Base-by-base conservation (phyloP, 2,888 invertebrate genomes). In the Isotomurus palustris region DNA sequence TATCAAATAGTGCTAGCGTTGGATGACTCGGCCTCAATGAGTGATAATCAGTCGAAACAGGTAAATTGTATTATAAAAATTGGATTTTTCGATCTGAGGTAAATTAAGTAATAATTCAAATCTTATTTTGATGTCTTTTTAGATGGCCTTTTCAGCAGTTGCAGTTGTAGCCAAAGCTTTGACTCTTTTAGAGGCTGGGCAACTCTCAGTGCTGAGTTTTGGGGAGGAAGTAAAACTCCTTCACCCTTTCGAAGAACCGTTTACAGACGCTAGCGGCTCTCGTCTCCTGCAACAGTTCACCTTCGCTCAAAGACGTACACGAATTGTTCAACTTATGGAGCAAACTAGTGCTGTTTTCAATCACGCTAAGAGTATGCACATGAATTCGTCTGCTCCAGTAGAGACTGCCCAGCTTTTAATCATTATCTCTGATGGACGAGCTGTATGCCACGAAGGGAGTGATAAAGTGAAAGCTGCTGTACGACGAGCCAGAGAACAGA, bases 1-100 rank as follows among this genome's bases (percentile, higher is more conserved):
- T 99, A 99, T 76, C 95, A 95, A 76, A 91, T 97, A 48, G 85
- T 94, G 21, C 80, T 99, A 43, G 97, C 99, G 0, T 85, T 99
- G 5, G 99, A 99, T 74, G 96, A 99, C 75, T 97, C 97, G 0
- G 84, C 85, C 10, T 86, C 86, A 72, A 91, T 91, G 91, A 82
- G 85, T n/a, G 88, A 91, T 71, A 91, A 88, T 72, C 84, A 87
- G 72, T 89, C 91, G 43, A 91, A 90, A 74, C 73, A 74, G 70
- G 75, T 75, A 62, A n/a, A n/a, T n/a, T 58, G 56, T 5, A 14
- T 32, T 8, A 14, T 32, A 25, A 3, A 27, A 28, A 29, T 4
- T 25, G 24, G n/a, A n/a, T n/a, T n/a, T n/a, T n/a, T n/a, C n/a
- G n/a, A 21, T 32, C 6, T 41, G 14, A 29, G 29, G 21, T 40